Evolutionary conservation across 2,797 vertebrate species (phyloP), one percentile per base, ranked within the genome.

Genomic region (Anguilla pacifica): DNA sequence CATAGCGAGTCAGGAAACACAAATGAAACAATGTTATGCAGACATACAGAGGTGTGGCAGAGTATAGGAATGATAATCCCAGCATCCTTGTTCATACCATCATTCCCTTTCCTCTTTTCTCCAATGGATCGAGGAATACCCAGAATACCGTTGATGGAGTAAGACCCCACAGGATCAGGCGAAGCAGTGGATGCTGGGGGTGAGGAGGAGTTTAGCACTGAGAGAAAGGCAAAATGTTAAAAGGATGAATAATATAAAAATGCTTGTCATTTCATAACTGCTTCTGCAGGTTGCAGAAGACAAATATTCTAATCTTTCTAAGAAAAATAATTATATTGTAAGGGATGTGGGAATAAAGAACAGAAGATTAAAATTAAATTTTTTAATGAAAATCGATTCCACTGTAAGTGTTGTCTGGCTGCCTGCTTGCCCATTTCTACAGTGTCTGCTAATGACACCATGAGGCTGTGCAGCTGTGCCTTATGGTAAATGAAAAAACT

Each of bases 61-160:
- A 95, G 94, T 94, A 94, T 89, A 93, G 91, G 93, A 92, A 92
- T 83, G 28, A 72, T 61, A 83, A 22, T 49, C 5, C 70, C 83
- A 28, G 22, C 35, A 57, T 57, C 82, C 49, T 39, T 92, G 93
- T 92, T 95, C 97, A 96, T 98, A 99, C 98, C 98, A 94, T 99
- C 98, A 95, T 99, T 98, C 97, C 98, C 96, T 98, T 99, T 99
- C 96, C 98, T 97, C 96, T 99, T 99, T 96, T 99, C 98, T 51
- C 98, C 98, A 87, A 99, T 99, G 92, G 98, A 99, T 95, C 98
- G 97, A 93, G 98, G 98, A 95, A 99, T 99, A 93, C 98, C 98
- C 96, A 99, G 97, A 97, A 99, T 99, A 92, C 98, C 98, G 84
- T 99, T 99, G 96, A 99, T 99, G 96, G 98, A 99, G 96, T 99